These are phyloP conservation scores for Drosophila punjabiensis DNA, from an alignment of 1,140 invertebrate genomes.

Conservation along the genomic window DNA sequence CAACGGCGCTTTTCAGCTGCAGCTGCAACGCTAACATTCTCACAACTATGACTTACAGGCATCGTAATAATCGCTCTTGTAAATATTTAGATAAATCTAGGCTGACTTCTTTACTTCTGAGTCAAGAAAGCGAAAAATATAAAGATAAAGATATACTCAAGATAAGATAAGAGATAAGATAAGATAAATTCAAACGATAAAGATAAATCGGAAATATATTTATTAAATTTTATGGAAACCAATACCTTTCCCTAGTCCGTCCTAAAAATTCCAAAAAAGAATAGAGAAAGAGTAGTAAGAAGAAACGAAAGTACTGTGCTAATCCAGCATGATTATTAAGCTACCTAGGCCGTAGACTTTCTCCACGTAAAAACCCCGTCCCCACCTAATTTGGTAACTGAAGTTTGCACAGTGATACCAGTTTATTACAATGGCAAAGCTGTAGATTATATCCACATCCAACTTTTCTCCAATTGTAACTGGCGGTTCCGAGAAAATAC, in stretches of 20 bases:
- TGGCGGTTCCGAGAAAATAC: no score
- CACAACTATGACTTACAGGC: not conserved
- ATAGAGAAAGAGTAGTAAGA: not conserved
- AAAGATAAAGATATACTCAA: no score
- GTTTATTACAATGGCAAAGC: not conserved
- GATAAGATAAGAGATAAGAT: no score
- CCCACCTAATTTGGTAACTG: not conserved
- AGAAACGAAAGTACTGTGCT: not conserved
- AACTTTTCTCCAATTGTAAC: not conserved
- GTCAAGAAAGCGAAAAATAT: not conserved
- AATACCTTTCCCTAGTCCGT: not conserved
- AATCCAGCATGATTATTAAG: not conserved
- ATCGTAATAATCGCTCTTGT: not conserved
- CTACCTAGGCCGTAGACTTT: slow-evolving; percentile 7
- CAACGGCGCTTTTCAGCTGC: not conserved
- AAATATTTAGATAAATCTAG: not conserved
- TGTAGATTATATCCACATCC: not conserved
- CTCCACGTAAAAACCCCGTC: not conserved
- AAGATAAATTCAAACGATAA: no score
- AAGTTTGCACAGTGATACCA: not conserved
- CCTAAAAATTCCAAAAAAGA: not conserved
- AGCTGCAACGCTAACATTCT: not conserved
- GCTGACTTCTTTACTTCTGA: no score
- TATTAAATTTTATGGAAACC: not conserved
- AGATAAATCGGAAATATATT: no score